Conservation (phyloP, 2,888 invertebrate genomes). For the Coenonympha arcania region DNA sequence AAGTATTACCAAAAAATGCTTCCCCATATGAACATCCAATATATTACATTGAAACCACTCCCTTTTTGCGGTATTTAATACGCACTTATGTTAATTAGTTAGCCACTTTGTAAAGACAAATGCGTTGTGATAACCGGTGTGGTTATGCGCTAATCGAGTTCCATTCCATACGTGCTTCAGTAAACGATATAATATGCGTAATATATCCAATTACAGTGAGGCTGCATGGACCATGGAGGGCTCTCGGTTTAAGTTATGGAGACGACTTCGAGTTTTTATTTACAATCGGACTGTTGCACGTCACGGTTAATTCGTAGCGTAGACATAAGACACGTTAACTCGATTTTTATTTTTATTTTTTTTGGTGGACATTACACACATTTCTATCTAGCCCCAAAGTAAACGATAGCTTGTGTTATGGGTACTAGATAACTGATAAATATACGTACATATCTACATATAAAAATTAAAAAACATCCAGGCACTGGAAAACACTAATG, state of each 20-base stretch:
- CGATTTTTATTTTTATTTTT: too few relatives aligned
- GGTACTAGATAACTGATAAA: too few relatives aligned
- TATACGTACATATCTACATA: too few relatives aligned
- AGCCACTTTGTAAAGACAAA: constrained; percentile 6
- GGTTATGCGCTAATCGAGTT: constrained; percentile 17
- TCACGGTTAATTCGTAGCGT: constrained; percentile 30
- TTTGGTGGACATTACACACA: too few relatives aligned
- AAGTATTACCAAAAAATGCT: too few relatives aligned
- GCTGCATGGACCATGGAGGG: constrained; percentile 6
- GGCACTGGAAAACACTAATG: too few relatives aligned
- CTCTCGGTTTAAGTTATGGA: constrained; percentile 3
- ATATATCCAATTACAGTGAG: constrained; percentile 20
- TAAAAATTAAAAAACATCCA: too few relatives aligned
- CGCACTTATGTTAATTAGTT: background rate
- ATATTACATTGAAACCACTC: background rate
- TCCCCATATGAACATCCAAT: too few relatives aligned
- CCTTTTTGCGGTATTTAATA: background rate
- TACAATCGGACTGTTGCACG: constrained; percentile 30
- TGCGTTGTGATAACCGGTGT: constrained; percentile 4
- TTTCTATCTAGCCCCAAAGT: too few relatives aligned
- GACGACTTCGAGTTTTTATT: constrained; percentile 13
- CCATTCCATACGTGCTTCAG: constrained; percentile 16
- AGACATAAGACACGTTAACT: background rate
- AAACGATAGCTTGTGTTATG: too few relatives aligned
- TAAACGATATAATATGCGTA: constrained; percentile 18